Evolutionary conservation across 2,113 vertebrate species (phyloP).

Genomic region (Empidonax traillii): DNA sequence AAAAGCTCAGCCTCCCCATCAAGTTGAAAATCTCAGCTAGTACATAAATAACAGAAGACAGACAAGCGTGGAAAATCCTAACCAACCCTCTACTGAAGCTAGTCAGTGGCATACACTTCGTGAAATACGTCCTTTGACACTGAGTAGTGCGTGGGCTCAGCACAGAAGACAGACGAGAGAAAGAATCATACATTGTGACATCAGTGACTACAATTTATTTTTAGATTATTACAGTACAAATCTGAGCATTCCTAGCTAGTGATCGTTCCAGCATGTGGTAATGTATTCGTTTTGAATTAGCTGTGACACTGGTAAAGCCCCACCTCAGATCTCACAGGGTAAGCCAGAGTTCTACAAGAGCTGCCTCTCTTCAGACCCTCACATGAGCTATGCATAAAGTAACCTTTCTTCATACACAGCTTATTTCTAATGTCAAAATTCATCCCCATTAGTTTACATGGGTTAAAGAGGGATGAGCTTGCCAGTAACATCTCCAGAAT

Average conservation of each 20-base stretch:
- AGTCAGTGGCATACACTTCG: not conserved
- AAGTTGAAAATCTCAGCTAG: not conserved
- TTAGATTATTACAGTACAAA: slow-evolving; percentile 39
- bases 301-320: not conserved
- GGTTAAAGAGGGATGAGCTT: not conserved
- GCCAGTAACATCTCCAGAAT: not conserved
- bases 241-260: slow-evolving; percentile 1
- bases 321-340: not conserved
- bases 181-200: slow-evolving; percentile 28
- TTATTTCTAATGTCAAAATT: not conserved
- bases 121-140: not conserved
- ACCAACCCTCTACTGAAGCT: not conserved
- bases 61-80: slow-evolving; percentile 9
- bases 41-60: not conserved
- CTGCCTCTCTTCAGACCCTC: not conserved
- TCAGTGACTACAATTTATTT: slow-evolving; percentile 40
- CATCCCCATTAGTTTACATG: not conserved
- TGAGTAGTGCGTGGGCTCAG: slow-evolving; percentile 24
- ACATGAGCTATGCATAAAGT: not conserved
- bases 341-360: not conserved
- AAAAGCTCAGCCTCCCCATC: not conserved
- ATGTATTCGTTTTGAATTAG: not conserved
- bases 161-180: not conserved
- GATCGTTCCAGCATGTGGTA: not conserved
- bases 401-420: not conserved